Base-by-base conservation (phyloP, 1,140 invertebrate genomes). In the Camponotus vicinus region DNA sequence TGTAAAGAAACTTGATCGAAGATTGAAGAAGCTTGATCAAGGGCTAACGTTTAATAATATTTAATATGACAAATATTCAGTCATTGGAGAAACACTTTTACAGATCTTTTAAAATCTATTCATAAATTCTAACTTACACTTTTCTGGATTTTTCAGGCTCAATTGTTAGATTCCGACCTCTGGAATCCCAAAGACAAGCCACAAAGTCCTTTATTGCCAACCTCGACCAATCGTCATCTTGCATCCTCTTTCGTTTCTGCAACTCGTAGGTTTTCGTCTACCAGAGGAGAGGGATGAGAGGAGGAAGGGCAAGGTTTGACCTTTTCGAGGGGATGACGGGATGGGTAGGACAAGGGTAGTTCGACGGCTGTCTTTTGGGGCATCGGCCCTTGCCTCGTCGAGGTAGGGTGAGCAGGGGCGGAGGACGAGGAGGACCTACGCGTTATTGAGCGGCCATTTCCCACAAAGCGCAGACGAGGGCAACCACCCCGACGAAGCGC, bases 381-480 rank as follows among this genome's bases (percentile, higher is more conserved):
- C 91, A 92, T 89, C 88, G 90, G 91, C 91, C 91, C 90, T 89
- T 91, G 90, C 89, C 75, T 85, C 73, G 89, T 61, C 82, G 78
- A 75, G 83, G 76, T 87, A 90, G 91, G 87, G 90, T 76, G 91
- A 92, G 85, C 84, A 89, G 89, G 85, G 91, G 87, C 87, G 87
- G 90, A 90, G 87, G 90, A 90, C 86, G 79, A 73, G 67, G 90
- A 91, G 92, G 89, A 91, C 90, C 89, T 93, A 93, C 93, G 91
- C 93, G 93, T 94, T 94, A 94, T 94, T 93, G 94, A 94, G 93
- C 94, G 94, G 92, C 92, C 92, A 94, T 94, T 94, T 94, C 93
- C 92, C 93, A 94, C 93, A 94, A 94, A 94, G 93, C 93, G 93
- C 94, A 94, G 94, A 94, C 93, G 94, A 94, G 94, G 94, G 94